A percentile compares a stretch with the other conserved stretches of the same genome.
These are phyloP conservation scores for Panonychus citri DNA, from an alignment of 1,140 invertebrate genomes.

Conservation along the genomic window DNA sequence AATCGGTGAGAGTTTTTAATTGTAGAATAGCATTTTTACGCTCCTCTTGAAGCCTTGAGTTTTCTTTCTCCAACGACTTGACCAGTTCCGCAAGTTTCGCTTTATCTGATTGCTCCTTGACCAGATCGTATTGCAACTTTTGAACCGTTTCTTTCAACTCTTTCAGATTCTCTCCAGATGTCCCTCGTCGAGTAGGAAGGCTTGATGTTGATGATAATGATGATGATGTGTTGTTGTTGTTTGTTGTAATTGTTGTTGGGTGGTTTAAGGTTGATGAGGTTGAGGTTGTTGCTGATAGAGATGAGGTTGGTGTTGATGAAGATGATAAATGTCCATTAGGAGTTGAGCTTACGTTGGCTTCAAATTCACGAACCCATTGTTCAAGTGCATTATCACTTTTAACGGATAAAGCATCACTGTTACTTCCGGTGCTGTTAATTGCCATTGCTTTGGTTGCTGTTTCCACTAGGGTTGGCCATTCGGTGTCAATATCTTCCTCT, in stretches of 20 bases:
- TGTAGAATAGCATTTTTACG: slow-evolving; percentile 66
- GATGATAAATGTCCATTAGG: too few relatives aligned
- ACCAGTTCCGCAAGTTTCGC: neutral
- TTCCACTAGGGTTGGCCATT: slow-evolving; percentile 51
- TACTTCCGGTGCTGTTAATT: slow-evolving; percentile 2
- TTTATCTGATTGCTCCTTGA: slow-evolving; percentile 18
- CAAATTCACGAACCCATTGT: slow-evolving; percentile 2
- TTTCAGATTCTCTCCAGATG: slow-evolving; percentile 11
- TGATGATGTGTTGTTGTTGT: neutral
- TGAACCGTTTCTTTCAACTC: slow-evolving; percentile 20
- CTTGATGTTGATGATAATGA: too few relatives aligned
- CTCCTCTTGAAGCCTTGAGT: slow-evolving; percentile 60
- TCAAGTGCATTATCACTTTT: neutral
- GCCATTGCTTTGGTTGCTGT: slow-evolving; percentile 46
- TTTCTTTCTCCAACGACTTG: slow-evolving; percentile 51
- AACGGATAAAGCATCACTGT: neutral
- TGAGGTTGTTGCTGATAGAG: neutral
- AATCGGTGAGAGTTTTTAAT: slow-evolving; percentile 67
- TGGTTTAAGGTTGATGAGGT: neutral
- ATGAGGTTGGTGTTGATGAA: too few relatives aligned
- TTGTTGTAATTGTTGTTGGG: too few relatives aligned
- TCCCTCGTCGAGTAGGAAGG: neutral
- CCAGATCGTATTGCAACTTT: slow-evolving; percentile 20
- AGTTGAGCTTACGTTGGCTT: neutral
- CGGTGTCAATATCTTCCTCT: slow-evolving; percentile 26